Evolutionary conservation across 2,113 vertebrate species (phyloP).

Genomic region (Ceyx margarethae): DNA sequence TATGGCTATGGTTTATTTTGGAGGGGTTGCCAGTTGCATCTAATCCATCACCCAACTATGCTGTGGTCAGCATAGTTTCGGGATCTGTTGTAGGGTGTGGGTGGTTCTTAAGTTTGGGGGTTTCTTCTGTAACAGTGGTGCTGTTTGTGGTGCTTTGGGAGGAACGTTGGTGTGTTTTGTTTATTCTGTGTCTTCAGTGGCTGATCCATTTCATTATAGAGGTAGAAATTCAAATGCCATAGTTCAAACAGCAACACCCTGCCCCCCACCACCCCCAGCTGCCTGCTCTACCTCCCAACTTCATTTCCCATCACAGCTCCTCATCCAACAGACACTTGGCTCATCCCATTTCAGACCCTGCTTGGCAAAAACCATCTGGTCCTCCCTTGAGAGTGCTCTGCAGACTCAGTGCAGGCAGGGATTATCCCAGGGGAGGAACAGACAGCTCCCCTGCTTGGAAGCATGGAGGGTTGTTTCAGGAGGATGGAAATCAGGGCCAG

Average conservation of each 20-base stretch:
- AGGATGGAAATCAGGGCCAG: neutral
- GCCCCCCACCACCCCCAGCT: rapidly evolving
- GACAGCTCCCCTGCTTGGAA: neutral
- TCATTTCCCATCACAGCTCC: neutral
- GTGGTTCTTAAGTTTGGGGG: no score
- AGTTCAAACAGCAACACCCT: neutral
- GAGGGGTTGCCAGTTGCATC: no score
- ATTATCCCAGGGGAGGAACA: neutral
- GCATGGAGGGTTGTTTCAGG: neutral
- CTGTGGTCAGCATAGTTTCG: no score
- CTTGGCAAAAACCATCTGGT: neutral
- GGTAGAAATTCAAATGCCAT: neutral
- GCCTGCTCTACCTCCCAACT: neutral
- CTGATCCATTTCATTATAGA: neutral
- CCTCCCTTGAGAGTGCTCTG: neutral
- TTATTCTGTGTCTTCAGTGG: no score
- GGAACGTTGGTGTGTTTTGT: no score
- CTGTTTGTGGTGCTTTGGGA: no score
- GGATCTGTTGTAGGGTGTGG: no score
- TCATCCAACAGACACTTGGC: neutral
- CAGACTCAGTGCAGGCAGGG: neutral
- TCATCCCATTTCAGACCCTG: neutral
- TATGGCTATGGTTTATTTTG: no score
- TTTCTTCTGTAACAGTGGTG: no score
- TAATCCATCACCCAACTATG: no score